Evolutionary conservation across 1,140 invertebrate genomes (phyloP), one percentile per base, ranked within the genome.

Genomic region (Palaemon carinicauda): DNA sequence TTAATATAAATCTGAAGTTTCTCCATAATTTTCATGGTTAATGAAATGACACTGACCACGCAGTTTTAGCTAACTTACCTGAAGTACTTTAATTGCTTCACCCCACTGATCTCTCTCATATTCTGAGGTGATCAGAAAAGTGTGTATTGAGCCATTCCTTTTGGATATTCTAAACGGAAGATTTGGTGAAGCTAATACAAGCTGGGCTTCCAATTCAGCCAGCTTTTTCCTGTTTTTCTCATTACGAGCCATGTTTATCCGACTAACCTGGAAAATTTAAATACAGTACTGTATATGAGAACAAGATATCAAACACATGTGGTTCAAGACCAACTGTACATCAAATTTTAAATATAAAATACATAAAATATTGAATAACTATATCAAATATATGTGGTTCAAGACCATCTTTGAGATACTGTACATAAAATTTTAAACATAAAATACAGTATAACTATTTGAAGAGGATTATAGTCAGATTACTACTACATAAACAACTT

Each of bases 81-180:
- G 95, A 80, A 97, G 92, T 19, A 95, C 95, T 87, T 95, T 94
- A 85, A 98, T 96, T 4, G 97, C 96, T 91, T 98, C 97, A 88
- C 96, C 95, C 97, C 97, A 98, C 91, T 98, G 96, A 69, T 95
- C 96, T 82, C 97, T 93, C 92, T 98, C 97, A 91, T 96, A 98
- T 92, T 98, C 96, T 0, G 97, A 98, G 82, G 96, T 97, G 87
- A 98, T 93, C 91, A 98, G 97, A 91, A 98, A 97, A 50, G 95
- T 95, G 90, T 96, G 96, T 21, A 94, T 92, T 88, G 92, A 92
- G 80, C 93, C 93, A 83, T 91, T 92, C 69, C 89, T 90, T 90
- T 94, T 95, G 80, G 85, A 88, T 87, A 90, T 93, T 89, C 95
- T 93, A 91, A 98, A 95, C 56, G 97, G 94, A 86, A 98, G 92